These are phyloP conservation scores for Varanus salvator DNA, from an alignment of 2,113 vertebrate species.

Conservation along the genomic window DNA sequence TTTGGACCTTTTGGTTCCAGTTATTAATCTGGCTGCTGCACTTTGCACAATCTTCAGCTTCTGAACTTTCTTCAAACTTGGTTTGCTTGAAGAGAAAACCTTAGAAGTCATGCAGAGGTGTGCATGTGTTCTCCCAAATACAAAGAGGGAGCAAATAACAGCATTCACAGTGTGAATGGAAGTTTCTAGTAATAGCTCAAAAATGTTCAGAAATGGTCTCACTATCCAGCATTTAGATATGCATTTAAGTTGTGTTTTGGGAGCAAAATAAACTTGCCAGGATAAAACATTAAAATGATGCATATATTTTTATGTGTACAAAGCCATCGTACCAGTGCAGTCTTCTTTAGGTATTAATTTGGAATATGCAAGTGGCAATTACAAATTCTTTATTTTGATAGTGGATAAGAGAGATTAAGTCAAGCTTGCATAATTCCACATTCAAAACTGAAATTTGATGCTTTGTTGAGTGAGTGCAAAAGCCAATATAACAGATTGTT, in stretches of 20 bases:
- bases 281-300: constrained; percentile 78
- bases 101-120: no score
- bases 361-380: constrained; percentile 73
- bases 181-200: constrained; percentile 69
- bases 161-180: constrained; percentile 67
- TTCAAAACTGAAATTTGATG: constrained; percentile 63
- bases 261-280: constrained; percentile 76
- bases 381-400: constrained; percentile 43
- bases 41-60: no score
- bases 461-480: constrained; percentile 41
- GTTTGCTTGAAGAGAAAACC: constrained; percentile 59
- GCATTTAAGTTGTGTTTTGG: constrained; percentile 79
- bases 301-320: constrained; percentile 81
- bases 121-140: constrained; percentile 37
- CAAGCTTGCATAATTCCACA: constrained; percentile 52
- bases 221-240: constrained; percentile 76
- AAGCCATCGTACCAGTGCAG: constrained; percentile 63
- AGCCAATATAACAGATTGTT: constrained; percentile 59
- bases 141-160: constrained; percentile 27
- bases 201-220: constrained; percentile 68
- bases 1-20: no score
- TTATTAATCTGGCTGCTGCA: no score
- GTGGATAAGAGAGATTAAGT: constrained; percentile 50
- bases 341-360: constrained; percentile 77
- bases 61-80: not conserved